phyloP scores from a whole-genome alignment of 2,797 vertebrate species.

The Tenualosa thibaudeaui region DNA sequence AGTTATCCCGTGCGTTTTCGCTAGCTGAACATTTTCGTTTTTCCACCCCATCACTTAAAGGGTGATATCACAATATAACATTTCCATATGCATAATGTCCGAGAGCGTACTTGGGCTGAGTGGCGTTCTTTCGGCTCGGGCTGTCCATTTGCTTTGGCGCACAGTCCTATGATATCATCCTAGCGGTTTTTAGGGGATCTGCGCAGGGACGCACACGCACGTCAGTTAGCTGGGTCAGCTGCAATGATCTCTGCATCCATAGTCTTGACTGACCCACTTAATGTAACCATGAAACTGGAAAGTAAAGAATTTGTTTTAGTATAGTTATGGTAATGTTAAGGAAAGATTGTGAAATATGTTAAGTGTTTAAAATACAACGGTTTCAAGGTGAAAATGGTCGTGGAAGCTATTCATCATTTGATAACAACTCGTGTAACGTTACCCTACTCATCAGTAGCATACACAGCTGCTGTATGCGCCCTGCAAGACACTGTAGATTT shows the following conservation, averaged over 20 bases:
- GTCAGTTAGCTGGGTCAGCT: constrained; percentile 24
- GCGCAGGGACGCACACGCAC: constrained; percentile 10
- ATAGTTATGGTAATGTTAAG: background rate
- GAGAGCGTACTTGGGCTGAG: background rate
- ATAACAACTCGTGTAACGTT: background rate
- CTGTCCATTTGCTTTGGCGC: constrained; percentile 8
- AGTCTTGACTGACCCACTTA: constrained; percentile 18
- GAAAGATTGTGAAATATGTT: background rate
- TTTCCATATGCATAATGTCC: background rate
- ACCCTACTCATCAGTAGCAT: background rate
- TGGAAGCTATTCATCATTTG: background rate
- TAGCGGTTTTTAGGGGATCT: constrained; percentile 18
- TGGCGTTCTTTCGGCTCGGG: background rate
- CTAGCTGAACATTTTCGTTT: background rate
- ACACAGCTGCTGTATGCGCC: background rate
- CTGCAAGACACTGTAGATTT: background rate
- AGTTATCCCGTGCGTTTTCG: background rate
- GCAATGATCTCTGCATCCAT: constrained; percentile 8
- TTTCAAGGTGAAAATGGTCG: background rate
- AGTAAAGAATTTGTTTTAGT: background rate
- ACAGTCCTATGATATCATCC: constrained; percentile 23
- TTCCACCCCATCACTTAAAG: background rate
- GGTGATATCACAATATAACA: background rate
- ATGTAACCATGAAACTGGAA: background rate
- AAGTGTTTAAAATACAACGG: background rate